Base-by-base conservation (phyloP, 2,888 invertebrate genomes). In the Venusia cambrica region DNA sequence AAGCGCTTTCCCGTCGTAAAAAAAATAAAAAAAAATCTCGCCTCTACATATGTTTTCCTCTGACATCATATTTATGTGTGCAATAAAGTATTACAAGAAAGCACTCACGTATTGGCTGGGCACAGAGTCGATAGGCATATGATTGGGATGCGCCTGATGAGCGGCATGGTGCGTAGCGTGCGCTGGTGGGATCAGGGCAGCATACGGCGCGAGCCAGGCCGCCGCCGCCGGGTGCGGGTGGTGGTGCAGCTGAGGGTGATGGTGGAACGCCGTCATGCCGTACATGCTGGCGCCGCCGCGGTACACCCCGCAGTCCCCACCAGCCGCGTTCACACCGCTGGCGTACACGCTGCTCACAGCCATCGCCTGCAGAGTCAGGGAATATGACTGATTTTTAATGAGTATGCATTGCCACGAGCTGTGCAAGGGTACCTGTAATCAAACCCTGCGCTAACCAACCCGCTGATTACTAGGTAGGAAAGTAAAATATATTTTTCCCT, bases 101-200 rank as follows among this genome's bases (percentile, higher is more conserved):
- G n/a, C n/a, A 78, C 85, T 81, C 50, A 85, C 87, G 62, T 84
- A 87, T 85, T 85, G 87, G 76, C 74, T 84, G 71, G 83, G 81
- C 69, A 83, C 84, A 32, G 83, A 76, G 56, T 83, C 84, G 60
- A 84, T 79, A 52, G 83, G 87, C 66, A 83, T 72, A 57, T 78
- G 87, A 40, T 71, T 62, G 32, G 73, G 80, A 57, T 79, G 87
- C 39, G 78, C 71, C 32, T 74, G 71, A 47, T 78, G 79, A 18
- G 76, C 62, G 20, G 67, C 83, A 64, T 73, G 81, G 51, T 72
- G 76, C 35, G 71, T 57, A 29, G 69, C 64, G 60, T 75, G 83
- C 45, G 74, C 74, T 30, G 77, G 85, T 54, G 79, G 85, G 51
- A 78, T 64, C 41, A 80, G 75, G 38, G 81, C 71, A 28, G 73